Evolutionary conservation across 2,797 vertebrate species (phyloP).

Genomic region (Pachyuromys duprasi): DNA sequence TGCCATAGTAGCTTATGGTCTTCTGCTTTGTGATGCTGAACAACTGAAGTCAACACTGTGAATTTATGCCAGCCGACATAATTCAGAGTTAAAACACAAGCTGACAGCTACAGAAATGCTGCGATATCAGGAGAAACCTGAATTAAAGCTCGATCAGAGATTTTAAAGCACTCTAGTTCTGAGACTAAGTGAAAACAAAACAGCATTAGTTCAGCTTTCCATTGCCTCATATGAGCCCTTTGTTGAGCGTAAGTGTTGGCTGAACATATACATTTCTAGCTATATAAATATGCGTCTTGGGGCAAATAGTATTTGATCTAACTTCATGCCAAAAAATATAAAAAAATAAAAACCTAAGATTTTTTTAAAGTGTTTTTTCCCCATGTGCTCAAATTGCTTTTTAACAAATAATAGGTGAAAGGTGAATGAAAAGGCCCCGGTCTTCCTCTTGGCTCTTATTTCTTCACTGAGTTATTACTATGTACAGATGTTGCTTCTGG

Average conservation of each 20-base stretch:
- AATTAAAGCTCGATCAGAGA: conserved; percentile 78
- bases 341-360: background rate
- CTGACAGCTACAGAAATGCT: conserved; percentile 85
- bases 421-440: background rate
- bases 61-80: conserved; percentile 87
- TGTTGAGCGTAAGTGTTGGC: conserved; percentile 59
- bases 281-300: background rate
- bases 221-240: conserved; percentile 27
- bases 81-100: conserved; percentile 86
- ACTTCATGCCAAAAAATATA: background rate
- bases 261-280: background rate
- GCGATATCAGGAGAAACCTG: conserved; percentile 71
- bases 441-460: background rate
- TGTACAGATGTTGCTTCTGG: background rate
- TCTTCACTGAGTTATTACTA: background rate
- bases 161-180: conserved; percentile 76
- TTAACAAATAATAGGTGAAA: conserved; percentile 32
- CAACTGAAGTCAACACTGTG: conserved; percentile 84
- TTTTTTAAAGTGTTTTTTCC: background rate
- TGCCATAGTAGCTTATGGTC: conserved; percentile 69
- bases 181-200: conserved; percentile 74
- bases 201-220: conserved; percentile 45
- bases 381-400: conserved; percentile 59
- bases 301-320: background rate
- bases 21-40: conserved; percentile 83